Evolutionary conservation across 1,140 invertebrate genomes (phyloP), one percentile per base, ranked within the genome.

Genomic region (Eupeodes corollae): DNA sequence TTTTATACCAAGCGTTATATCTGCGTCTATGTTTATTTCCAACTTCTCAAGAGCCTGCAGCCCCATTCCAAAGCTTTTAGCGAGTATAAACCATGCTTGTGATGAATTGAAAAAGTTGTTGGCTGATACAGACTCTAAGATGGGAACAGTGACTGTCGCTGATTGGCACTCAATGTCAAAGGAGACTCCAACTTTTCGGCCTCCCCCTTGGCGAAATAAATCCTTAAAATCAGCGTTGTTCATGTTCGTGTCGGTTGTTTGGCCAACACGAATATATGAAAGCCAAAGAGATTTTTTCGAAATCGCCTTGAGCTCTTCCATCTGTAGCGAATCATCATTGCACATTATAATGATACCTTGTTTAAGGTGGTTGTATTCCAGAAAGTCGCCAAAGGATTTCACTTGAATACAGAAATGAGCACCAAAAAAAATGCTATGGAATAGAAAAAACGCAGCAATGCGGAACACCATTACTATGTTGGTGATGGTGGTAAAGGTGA

Each of bases 11-110:
- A 62, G 53, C 3, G 59, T 62, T 46, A 62, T 55, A 30, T 62
- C 59, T 12, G 59, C 59, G 50, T 62, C 54, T 26, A 62, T 55
- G 38, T 43, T 50, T 26, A 62, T 62, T 33, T 50, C 52, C 41
- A 55, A 56, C 8, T 49, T 39, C 44, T 43, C 43, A n/a, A 62
- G 51, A n/a, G 35, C 12, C 35, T 37, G 37, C 50, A 46, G 34
- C 11, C 16, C 34, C 42, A 14, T 1, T 9, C 34, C 31, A 19
- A 43, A 42, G 34, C 53, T 55, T n/a, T 54, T 38, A 46, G 14
- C 12, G 12, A 45, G 9, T 16, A 62, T 49, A 41, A 62, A 46
- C 59, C 59, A 62, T 2, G 56, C 54, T 47, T 53, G 56, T n/a
- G 51, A 56, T 31, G 56, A 52, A 48, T 62, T 62, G 35, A 62